These are phyloP conservation scores for Gymnodraco acuticeps DNA, from an alignment of 2,797 vertebrate species.

Conservation along the genomic window DNA sequence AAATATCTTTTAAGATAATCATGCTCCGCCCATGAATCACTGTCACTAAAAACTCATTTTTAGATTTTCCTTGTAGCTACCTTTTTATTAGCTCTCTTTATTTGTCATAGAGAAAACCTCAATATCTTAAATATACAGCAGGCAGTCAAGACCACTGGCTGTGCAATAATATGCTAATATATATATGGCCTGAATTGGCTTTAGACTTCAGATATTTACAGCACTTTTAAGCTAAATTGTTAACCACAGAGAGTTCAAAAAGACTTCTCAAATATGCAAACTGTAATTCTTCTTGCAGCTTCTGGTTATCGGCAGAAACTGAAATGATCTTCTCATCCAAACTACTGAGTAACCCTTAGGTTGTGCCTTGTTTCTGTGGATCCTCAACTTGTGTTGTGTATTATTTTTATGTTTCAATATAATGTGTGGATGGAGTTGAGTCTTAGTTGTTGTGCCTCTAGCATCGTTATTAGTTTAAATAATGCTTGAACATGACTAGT, in stretches of 20 bases:
- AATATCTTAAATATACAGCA: not conserved
- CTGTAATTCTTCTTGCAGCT: not conserved
- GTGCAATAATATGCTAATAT: conserved; percentile 35
- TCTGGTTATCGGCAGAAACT: not conserved
- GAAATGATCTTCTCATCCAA: conserved; percentile 6
- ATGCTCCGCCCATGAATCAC: not conserved
- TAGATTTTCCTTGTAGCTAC: not conserved
- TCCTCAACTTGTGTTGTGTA: not conserved
- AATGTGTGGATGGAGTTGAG: conserved; percentile 5
- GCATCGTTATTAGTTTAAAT: conserved; percentile 10
- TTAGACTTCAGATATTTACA: not conserved
- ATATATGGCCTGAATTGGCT: not conserved
- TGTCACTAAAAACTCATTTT: not conserved
- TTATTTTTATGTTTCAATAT: not conserved
- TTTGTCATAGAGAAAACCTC: conserved; percentile 14
- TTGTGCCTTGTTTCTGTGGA: conserved; percentile 61
- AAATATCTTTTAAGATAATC: conserved; percentile 13
- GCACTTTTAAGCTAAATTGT: not conserved
- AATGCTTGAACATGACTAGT: conserved; percentile 6
- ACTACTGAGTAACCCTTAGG: conserved; percentile 28
- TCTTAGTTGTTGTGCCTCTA: conserved; percentile 21
- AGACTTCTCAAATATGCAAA: not conserved
- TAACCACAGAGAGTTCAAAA: not conserved
- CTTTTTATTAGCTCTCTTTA: not conserved
- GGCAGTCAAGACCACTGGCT: conserved; percentile 8